Evolutionary conservation across 2,888 invertebrate species (phyloP), one percentile per base, ranked within the genome.

Genomic region (Diloba caeruleocephala): DNA sequence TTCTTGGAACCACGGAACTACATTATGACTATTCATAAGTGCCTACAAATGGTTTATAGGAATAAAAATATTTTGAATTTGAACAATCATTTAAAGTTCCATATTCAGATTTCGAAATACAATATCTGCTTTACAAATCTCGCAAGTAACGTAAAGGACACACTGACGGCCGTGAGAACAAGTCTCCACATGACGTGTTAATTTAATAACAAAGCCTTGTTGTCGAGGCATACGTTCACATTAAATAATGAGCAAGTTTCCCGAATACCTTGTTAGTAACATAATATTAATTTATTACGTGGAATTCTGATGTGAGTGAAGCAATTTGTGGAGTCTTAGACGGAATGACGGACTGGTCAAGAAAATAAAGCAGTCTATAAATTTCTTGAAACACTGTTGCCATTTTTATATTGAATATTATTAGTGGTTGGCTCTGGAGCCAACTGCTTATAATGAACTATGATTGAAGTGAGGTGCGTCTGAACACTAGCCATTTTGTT

Each of bases 181-280:
- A 23, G 50, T 25, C 36, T 36, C 46, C 62, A 21, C 21, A 61
- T 66, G 67, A 80, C 61, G 80, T 82, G 89, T 66, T 90, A 90
- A 90, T 87, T 87, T 74, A 62, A 71, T 73, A 88, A 90, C 90
- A 90, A 88, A 78, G 86, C 69, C 48, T 51, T 56, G 52, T 74
- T 88, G 82, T 84, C 59, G 68, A 74, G 53, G 43, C 61, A 66
- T 67, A 69, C 58, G 63, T 65, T 71, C 63, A 57, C 60, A 65
- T 76, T 68, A 71, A 81, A 76, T 87, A 87, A 86, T 80, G 82
- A 87, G 65, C 78, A 63, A 82, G 81, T 85, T 88, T 82, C 78
- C 75, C 83, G 76, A 86, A 82, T 76, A 70, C 51, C 82, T 87
- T 82, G 79, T 89, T 88, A 88, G 86, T 77, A 62, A 31, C 62